Conservation (phyloP, 2,888 invertebrate genomes). For the Epinotia ramella region DNA sequence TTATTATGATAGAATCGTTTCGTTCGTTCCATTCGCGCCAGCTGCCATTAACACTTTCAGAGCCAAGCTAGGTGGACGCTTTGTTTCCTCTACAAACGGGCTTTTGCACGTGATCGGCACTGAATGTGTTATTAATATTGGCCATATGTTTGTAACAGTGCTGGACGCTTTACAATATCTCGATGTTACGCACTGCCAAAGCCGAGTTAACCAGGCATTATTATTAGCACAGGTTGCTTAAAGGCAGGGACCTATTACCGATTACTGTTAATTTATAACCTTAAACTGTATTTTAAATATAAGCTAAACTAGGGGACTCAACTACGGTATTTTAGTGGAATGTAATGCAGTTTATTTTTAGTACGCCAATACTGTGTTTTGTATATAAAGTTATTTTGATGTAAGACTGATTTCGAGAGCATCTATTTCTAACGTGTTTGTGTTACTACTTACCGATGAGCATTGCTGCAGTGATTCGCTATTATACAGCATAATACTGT, state of each 20-base stretch:
- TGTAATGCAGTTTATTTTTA: conserved; percentile 64
- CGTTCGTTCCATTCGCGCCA: neutral
- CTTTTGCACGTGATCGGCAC: too few species aligned
- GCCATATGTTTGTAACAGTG: neutral
- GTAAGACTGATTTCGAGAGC: conserved; percentile 78
- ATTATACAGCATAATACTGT: neutral
- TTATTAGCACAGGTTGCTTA: conserved; percentile 73
- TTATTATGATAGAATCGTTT: neutral
- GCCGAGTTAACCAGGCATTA: conserved; percentile 34
- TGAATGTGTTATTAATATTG: neutral
- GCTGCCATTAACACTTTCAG: neutral
- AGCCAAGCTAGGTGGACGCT: too few species aligned
- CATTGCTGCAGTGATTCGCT: neutral
- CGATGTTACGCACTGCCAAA: neutral
- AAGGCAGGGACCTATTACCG: conserved; percentile 71
- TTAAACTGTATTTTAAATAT: conserved; percentile 62
- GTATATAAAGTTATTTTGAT: conserved; percentile 75
- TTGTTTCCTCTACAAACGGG: too few species aligned
- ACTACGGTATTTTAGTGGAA: conserved; percentile 81
- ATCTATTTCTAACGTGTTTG: conserved; percentile 51
- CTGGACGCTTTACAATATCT: neutral
- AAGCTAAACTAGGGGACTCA: conserved; percentile 81
- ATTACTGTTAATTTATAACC: conserved; percentile 67
- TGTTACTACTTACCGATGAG: conserved; percentile 19
- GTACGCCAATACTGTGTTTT: conserved; percentile 67